Evolutionary conservation across 2,113 vertebrate genomes (phyloP).

Genomic region (Rynchops niger): DNA sequence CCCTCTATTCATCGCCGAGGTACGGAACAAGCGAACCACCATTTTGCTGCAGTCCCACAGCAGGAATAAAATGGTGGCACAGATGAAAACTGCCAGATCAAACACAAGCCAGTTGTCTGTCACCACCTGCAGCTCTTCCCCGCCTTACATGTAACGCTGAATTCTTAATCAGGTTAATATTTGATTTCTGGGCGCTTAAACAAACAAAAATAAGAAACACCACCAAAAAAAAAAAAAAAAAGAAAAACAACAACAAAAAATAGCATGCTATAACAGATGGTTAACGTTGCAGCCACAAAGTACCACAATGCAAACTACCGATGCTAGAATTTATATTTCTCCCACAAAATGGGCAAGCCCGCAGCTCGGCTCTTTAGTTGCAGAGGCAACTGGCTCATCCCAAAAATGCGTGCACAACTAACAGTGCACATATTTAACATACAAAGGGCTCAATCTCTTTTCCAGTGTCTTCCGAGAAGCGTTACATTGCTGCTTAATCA

Average conservation of each 20-base stretch:
- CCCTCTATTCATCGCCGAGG: background rate
- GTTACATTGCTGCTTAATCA: background rate
- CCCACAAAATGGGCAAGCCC: background rate
- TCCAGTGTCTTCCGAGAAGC: background rate
- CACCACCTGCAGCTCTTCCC: conserved; percentile 62
- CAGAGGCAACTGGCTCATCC: background rate
- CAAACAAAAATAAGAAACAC: background rate
- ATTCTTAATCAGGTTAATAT: conserved; percentile 67
- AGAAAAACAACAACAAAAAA: background rate
- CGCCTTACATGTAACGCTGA: conserved; percentile 39
- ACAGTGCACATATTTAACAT: background rate
- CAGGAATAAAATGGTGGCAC: conserved; percentile 64
- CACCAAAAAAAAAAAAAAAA: background rate
- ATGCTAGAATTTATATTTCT: background rate
- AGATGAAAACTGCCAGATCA: conserved; percentile 69
- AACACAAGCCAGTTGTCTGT: conserved; percentile 47
- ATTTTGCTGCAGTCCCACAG: conserved; percentile 68
- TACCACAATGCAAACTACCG: background rate
- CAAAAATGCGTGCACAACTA: background rate
- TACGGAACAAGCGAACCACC: conserved; percentile 17
- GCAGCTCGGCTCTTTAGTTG: background rate
- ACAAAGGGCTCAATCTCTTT: background rate
- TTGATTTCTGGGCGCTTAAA: conserved; percentile 52
- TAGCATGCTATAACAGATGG: background rate
- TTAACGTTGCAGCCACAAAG: background rate